phyloP scores from a whole-genome alignment of 2,113 vertebrate species.

The Willisornis vidua region DNA sequence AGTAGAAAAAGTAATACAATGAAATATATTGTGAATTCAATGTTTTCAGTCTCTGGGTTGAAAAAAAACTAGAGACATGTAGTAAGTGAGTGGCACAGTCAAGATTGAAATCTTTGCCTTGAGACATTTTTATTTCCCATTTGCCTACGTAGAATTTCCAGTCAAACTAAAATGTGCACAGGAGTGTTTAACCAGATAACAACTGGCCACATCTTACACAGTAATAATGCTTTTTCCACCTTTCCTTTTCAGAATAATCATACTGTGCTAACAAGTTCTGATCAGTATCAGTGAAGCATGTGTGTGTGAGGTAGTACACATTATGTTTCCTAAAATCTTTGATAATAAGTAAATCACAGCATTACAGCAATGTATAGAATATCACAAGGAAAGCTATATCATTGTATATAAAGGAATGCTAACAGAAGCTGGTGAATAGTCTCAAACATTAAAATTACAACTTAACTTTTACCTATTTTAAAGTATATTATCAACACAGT shows the following conservation, averaged over 20 bases:
- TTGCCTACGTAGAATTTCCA: neutral
- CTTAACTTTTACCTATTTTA: neutral
- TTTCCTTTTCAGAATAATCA: neutral
- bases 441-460: neutral
- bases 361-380: neutral
- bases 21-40: neutral
- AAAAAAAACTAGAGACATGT: neutral
- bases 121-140: neutral
- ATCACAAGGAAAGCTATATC: neutral
- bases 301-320: neutral
- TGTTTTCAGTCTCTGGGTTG: neutral
- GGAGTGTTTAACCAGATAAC: neutral
- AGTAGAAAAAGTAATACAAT: neutral
- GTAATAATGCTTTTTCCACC: neutral
- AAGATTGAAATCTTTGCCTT: neutral
- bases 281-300: neutral
- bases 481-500: neutral
- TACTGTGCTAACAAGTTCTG: neutral
- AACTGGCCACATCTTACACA: neutral
- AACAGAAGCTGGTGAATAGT: neutral
- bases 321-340: neutral
- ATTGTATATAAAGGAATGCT: neutral
- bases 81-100: neutral
- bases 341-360: neutral
- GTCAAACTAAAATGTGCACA: neutral